These are phyloP conservation scores for Drosophila affinis DNA, from an alignment of 2,888 invertebrate genomes.

Conservation along the genomic window DNA sequence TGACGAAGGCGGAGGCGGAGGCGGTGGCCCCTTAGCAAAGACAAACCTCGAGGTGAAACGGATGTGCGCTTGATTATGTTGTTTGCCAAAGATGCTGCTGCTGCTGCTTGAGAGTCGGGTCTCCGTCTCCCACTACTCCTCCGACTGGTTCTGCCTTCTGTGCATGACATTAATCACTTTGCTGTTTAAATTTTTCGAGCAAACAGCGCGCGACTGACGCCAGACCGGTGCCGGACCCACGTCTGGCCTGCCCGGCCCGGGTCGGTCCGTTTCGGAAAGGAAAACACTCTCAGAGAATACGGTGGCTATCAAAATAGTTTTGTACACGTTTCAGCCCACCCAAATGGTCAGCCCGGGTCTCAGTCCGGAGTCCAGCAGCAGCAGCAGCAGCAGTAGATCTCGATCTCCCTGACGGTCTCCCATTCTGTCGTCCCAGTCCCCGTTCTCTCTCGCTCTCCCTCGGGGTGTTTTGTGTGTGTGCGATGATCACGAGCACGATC, in stretches of 20 bases:
- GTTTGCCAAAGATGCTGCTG: constrained; percentile 48
- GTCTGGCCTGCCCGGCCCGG: not conserved
- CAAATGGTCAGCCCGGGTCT: constrained; percentile 60
- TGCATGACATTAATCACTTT: constrained; percentile 74
- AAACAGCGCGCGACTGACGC: constrained; percentile 71
- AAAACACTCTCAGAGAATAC: constrained; percentile 41
- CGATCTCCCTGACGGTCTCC: constrained; percentile 11
- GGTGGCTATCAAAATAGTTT: constrained; percentile 76
- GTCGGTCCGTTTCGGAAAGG: constrained; percentile 15
- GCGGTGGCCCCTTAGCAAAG: not conserved
- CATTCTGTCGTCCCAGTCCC: not conserved
- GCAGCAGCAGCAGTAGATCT: constrained; percentile 12
- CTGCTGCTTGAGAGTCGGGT: constrained; percentile 14
- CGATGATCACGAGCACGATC: constrained; percentile 77
- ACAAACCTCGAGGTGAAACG: constrained; percentile 30
- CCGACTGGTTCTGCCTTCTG: constrained; percentile 22
- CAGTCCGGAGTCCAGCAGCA: not conserved
- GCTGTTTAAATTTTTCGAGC: constrained; percentile 56
- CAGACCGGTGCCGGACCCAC: constrained; percentile 33
- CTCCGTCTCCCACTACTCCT: constrained; percentile 4
- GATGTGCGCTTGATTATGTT: constrained; percentile 79
- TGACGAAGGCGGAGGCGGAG: constrained; percentile 5
- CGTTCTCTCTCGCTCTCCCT: not conserved
- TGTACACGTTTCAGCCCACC: constrained; percentile 75
- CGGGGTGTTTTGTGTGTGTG: constrained; percentile 56